Evolutionary conservation across 2,113 vertebrate species (phyloP).

Genomic region (Sphyrna mokarran): DNA sequence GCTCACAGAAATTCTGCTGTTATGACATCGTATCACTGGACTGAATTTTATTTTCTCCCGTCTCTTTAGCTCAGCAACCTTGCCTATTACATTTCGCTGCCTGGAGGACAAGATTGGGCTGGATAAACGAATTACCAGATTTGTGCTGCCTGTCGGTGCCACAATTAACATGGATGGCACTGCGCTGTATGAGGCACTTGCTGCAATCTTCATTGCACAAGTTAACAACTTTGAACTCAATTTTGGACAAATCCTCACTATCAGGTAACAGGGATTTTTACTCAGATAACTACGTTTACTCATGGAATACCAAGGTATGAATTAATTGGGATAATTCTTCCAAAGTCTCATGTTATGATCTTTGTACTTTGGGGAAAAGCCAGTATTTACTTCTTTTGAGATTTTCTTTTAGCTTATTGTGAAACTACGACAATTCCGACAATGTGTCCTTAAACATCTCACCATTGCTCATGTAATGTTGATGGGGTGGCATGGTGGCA

Average conservation of each 20-base stretch:
- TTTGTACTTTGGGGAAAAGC: too few relatives aligned
- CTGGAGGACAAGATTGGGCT: constrained; percentile 88
- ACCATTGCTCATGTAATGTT: too few relatives aligned
- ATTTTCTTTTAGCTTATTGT: too few relatives aligned
- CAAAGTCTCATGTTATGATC: not conserved
- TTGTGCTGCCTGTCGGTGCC: constrained; percentile 87
- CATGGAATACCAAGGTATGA: not conserved
- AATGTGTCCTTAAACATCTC: too few relatives aligned
- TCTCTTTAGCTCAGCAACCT: constrained; percentile 75
- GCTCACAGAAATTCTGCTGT: not conserved
- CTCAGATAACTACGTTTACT: not conserved
- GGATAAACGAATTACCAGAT: constrained; percentile 88
- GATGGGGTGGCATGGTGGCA: too few relatives aligned
- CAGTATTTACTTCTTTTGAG: too few relatives aligned
- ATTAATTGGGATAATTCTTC: not conserved
- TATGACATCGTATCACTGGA: not conserved
- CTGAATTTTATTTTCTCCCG: not conserved
- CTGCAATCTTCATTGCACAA: constrained; percentile 94
- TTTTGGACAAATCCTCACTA: constrained; percentile 92
- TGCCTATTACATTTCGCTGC: constrained; percentile 91
- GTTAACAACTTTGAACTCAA: constrained; percentile 87
- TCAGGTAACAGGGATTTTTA: constrained; percentile 67
- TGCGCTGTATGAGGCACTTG: constrained; percentile 86
- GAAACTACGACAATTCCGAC: too few relatives aligned
- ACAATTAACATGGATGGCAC: constrained; percentile 97